Conservation (phyloP, 2,888 invertebrate genomes). For the Pseudococcus viburni region DNA sequence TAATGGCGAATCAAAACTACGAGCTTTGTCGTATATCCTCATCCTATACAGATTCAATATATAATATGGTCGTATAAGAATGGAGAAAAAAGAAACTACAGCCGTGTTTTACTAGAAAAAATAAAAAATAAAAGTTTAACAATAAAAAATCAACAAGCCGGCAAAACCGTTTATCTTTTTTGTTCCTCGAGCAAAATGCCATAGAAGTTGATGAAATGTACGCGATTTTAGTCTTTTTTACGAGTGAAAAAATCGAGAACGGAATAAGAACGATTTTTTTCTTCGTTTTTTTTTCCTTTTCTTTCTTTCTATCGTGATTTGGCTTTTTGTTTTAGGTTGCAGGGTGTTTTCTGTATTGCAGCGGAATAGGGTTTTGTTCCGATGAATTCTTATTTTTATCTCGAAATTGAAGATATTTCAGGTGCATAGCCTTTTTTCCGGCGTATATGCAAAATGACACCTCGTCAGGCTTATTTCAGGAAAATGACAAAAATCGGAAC, state of each 20-base stretch:
- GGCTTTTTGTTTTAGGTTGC: not conserved
- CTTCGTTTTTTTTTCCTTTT: too few species aligned
- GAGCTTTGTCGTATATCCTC: too few species aligned
- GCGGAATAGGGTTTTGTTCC: too few species aligned
- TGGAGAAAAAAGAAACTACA: not conserved
- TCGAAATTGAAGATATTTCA: too few species aligned
- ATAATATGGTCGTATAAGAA: too few species aligned
- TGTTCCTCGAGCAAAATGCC: not conserved
- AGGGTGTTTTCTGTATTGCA: too few species aligned
- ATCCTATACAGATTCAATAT: too few species aligned
- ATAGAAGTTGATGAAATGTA: not conserved
- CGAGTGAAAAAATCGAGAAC: not conserved
- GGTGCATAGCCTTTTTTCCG: too few species aligned
- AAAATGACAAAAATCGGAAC: too few species aligned
- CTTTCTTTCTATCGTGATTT: not conserved
- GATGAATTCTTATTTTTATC: too few species aligned
- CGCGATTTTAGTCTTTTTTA: not conserved
- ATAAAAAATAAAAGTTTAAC: slow-evolving; percentile 6
- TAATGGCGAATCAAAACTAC: slow-evolving; percentile 1
- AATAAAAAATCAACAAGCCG: slow-evolving; percentile 8
- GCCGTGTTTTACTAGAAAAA: not conserved
- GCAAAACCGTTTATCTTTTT: not conserved
- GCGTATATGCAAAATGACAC: too few species aligned
- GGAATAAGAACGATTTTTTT: not conserved
- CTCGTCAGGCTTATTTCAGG: too few species aligned